Evolutionary conservation across 2,888 invertebrate genomes (phyloP), one percentile per base, ranked within the genome.

Genomic region (Epinotia bilunana): DNA sequence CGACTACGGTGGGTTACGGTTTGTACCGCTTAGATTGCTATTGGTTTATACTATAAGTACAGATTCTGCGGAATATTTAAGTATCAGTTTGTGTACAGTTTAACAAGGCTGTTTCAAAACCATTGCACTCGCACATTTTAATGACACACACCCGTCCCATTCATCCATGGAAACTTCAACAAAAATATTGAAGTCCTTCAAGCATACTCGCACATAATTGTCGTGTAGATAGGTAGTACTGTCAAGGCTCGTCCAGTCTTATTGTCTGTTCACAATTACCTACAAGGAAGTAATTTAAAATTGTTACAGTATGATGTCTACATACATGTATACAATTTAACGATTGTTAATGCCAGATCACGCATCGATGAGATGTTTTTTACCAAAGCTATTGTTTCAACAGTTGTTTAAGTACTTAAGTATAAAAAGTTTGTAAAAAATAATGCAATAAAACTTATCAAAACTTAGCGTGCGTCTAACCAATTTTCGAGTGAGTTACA

Each of bases 101-200:
- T 67, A 55, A 43, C 28, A 67, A 58, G 18, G 28, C 43, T 62
- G 39, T 46, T 64, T 43, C 20, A 28, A 63, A 69, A 43, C 23
- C 39, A 73, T 68, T 62, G 43, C 28, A 68, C 62, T 55, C 46
- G 28, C 63, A 49, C 63, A 57, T 69, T 57, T 33, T 53, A 20
- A 43, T 23, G 28, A 43, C 57, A 62, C 23, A 39, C 67, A 73
- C 62, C 20, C 58, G 23, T 58, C 33, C n/a, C 53, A 65, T 74
- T 70, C 28, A 55, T 57, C 9, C 60, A 55, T 33, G 23, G 39
- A 39, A 49, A 20, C 49, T 53, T 39, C 58, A 49, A 58, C 69
- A 58, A 73, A 69, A 43, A 63, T 55, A 43, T 33, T 64, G 53
- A 53, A 28, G 49, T 49, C 64, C 53, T 53, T 65, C 53, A 65